phyloP scores from a whole-genome alignment of 2,797 vertebrate genomes.

The Spinibarbus caldwelli region DNA sequence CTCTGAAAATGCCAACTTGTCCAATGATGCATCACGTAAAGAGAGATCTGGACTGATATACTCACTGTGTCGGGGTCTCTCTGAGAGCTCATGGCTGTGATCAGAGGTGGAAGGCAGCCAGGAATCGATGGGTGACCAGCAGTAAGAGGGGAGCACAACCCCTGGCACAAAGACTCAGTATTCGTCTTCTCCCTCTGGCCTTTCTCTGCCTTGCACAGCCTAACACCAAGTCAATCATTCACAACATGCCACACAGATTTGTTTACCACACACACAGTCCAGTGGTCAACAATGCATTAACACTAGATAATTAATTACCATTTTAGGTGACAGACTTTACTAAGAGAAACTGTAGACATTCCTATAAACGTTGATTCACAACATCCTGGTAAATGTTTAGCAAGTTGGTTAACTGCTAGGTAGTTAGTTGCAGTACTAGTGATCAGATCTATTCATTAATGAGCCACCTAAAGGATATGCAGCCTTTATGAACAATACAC shows the following conservation, averaged over 20 bases:
- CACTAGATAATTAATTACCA: not conserved
- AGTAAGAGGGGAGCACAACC: slow-evolving; percentile 73
- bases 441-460: not conserved
- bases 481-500: not conserved
- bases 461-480: not conserved
- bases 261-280: slow-evolving; percentile 37
- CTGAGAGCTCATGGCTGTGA: slow-evolving; percentile 78
- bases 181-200: slow-evolving; percentile 54
- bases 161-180: slow-evolving; percentile 75
- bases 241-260: slow-evolving; percentile 43
- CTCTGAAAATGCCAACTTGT: not conserved
- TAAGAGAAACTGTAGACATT: not conserved
- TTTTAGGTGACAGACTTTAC: not conserved
- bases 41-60: slow-evolving; percentile 29
- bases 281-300: slow-evolving; percentile 4
- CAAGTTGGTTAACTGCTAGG: not conserved
- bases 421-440: not conserved
- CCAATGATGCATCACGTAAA: not conserved
- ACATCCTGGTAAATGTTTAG: not conserved
- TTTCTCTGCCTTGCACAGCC: slow-evolving; percentile 67
- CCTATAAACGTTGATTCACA: not conserved
- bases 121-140: slow-evolving; percentile 69
- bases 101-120: slow-evolving; percentile 64
- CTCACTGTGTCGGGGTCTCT: slow-evolving; percentile 81
- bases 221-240: slow-evolving; percentile 67